Conservation (phyloP, 2,888 invertebrate genomes). For the Pecten maximus region DNA sequence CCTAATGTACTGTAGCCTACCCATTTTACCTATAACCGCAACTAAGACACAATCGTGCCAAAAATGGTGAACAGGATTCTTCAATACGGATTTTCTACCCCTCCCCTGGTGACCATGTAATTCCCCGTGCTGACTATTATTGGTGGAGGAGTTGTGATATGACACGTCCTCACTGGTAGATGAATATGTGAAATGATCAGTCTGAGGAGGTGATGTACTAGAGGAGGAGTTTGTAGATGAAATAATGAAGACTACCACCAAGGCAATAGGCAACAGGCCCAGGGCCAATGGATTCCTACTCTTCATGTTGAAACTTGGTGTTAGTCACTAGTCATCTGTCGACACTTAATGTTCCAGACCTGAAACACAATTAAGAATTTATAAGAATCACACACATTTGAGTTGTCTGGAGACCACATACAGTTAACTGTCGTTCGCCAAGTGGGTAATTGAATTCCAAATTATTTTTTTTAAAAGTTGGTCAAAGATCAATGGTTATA, state of each 20-base stretch:
- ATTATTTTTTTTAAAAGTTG: too few species aligned
- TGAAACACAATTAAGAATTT: neutral
- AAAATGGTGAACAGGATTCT: slow-evolving; percentile 83
- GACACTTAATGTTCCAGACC: neutral
- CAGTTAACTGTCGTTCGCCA: neutral
- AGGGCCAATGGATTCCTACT: neutral
- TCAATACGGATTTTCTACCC: slow-evolving; percentile 81
- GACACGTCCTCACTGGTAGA: neutral
- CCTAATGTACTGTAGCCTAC: slow-evolving; percentile 78
- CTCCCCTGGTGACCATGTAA: slow-evolving; percentile 66
- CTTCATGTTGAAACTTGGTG: neutral
- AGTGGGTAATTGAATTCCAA: neutral
- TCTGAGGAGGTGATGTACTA: neutral
- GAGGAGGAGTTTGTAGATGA: neutral
- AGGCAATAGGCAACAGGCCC: neutral
- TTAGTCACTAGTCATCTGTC: neutral
- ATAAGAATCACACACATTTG: neutral
- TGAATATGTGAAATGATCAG: neutral
- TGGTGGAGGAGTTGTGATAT: neutral
- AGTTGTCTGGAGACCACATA: neutral
- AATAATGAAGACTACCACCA: neutral
- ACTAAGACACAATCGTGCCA: slow-evolving; percentile 83
- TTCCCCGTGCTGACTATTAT: slow-evolving; percentile 26
- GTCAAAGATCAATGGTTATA: too few species aligned
- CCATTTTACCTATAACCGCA: slow-evolving; percentile 84